Percentiles rank a stretch among this genome's conserved stretches.
These are phyloP conservation scores for Falco biarmicus DNA, from an alignment of 2,797 vertebrate genomes.

Conservation along the genomic window DNA sequence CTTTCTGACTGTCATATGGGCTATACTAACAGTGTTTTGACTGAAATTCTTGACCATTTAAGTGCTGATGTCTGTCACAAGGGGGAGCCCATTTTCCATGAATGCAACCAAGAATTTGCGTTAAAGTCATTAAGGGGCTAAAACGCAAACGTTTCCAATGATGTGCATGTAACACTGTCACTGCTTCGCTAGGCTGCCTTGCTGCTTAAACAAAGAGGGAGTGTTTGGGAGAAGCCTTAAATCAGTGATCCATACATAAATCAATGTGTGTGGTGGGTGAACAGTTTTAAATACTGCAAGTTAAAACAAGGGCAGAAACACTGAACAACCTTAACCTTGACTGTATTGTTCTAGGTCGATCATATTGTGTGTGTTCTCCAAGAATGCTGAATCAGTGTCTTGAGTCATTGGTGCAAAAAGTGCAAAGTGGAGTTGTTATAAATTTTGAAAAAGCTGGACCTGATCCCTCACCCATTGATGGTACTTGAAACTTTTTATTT, in stretches of 20 bases:
- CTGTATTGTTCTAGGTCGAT: constrained; percentile 84
- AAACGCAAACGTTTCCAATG: neutral
- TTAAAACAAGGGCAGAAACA: neutral
- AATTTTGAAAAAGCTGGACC: constrained; percentile 97
- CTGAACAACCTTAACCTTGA: neutral
- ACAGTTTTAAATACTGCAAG: neutral
- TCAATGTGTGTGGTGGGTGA: neutral
- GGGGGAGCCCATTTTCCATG: constrained; percentile 62
- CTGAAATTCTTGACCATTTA: neutral
- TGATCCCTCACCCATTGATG: constrained; percentile 90
- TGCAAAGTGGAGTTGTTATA: constrained; percentile 96
- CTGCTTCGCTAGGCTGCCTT: neutral
- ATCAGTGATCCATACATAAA: neutral
- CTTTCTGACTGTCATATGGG: neutral
- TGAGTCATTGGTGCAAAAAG: constrained; percentile 96
- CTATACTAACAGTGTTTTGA: neutral
- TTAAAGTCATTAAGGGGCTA: neutral
- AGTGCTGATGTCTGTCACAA: constrained; percentile 48
- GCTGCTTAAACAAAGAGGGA: neutral
- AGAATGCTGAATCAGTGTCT: constrained; percentile 97
- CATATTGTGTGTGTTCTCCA: constrained; percentile 94
- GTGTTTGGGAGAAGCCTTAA: neutral
- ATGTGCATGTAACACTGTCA: neutral
- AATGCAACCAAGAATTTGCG: neutral
- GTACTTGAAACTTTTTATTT: constrained; percentile 72